Conservation (phyloP, 2,113 vertebrate genomes). For the Mustelus asterias region DNA sequence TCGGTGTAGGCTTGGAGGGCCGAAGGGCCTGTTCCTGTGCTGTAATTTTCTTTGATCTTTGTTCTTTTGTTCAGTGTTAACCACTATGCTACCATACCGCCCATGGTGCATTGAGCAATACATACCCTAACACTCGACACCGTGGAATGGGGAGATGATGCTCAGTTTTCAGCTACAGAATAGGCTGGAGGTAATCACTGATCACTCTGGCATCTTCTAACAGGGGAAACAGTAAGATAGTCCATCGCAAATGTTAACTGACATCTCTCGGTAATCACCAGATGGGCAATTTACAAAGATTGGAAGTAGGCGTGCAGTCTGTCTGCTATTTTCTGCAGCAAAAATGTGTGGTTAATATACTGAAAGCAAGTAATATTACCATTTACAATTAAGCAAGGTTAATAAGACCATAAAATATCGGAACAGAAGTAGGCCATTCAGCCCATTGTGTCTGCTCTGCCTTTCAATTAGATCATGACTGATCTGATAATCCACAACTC, state of each 20-base stretch:
- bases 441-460: too few relatives aligned
- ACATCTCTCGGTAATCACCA: not conserved
- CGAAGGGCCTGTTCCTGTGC: too few relatives aligned
- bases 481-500: too few relatives aligned
- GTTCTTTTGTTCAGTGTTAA: too few relatives aligned
- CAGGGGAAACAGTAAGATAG: too few relatives aligned
- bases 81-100: too few relatives aligned
- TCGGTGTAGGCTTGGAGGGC: too few relatives aligned
- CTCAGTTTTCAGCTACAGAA: not conserved
- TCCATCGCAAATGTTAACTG: not conserved
- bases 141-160: not conserved
- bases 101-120: too few relatives aligned
- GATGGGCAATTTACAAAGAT: not conserved
- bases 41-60: too few relatives aligned
- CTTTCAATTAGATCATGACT: too few relatives aligned
- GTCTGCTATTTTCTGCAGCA: not conserved
- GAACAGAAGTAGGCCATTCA: too few relatives aligned
- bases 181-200: not conserved
- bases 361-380: not conserved
- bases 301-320: not conserved
- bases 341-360: not conserved
- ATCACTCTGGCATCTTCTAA: not conserved
- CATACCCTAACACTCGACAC: too few relatives aligned
- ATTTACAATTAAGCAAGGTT: not conserved
- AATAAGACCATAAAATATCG: not conserved